Base-by-base conservation (phyloP, 2,797 vertebrate species). In the Poecile montanus region DNA sequence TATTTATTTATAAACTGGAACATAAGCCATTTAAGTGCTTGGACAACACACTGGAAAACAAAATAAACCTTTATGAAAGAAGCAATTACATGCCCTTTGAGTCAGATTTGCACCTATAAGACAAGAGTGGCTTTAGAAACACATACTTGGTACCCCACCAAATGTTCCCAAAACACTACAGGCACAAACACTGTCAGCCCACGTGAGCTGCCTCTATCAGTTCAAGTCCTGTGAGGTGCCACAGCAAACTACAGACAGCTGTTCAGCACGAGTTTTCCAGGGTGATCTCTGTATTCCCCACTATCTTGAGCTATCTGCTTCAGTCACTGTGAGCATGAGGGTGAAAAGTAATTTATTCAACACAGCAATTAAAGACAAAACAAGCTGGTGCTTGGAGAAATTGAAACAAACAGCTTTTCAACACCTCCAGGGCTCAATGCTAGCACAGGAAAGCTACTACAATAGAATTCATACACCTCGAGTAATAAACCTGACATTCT, bases 1-100 rank as follows among this genome's bases (percentile, higher is more conserved):
- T 26, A 75, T 63, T 88, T 94, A 89, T 92, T 91, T 90, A 93
- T 89, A 75, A 88, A 85, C n/a, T 61, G n/a, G 48, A 83, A 79
- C 4, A 4, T 38, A 87, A 80, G 22, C 16, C 34, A 85, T 67
- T 85, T 34, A 73, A 90, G 32, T 54, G 53, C 20, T 83, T 89
- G 81, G 85, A 78, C 56, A 93, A 68, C 47, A 92, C 19, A 62
- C 0, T 0, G 16, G 58, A 89, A 95, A 94, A 65, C 51, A 92
- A 92, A 95, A 70, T 17, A 90, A 91, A 74, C 53, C 17, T 72
- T 84, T 44, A 60, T 71, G 54, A 75, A 70, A 34, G 32, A 63
- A 65, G 7, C 3, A 74, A 76, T 79, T 70, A 20, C 8, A 5
- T 44, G 50, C 11, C 65, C 72, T 95, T 85, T 54, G 36, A 83